Evolutionary conservation across 2,797 vertebrate genomes (phyloP), one percentile per base, ranked within the genome.

Genomic region (Hypotaenidia philippensis): DNA sequence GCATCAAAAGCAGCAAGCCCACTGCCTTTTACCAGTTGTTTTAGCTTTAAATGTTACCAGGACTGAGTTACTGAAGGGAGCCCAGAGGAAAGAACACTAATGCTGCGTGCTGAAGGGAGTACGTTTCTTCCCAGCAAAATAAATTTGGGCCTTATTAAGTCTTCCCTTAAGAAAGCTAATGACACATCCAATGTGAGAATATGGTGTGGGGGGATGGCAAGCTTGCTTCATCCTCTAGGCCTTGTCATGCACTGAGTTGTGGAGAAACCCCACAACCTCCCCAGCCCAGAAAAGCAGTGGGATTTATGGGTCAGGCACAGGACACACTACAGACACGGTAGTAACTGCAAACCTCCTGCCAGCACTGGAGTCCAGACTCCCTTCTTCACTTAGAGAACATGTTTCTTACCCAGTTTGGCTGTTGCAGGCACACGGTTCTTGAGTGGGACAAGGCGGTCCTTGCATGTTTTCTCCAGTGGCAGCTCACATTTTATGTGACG

Each of bases 361-460:
- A 78, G 38, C 12, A 14, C 32, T 3, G 4, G n/a, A 69, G 31
- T 53, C n/a, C 31, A 19, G 49, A 31, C 20, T 12, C 19, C 41
- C 13, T 50, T 80, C 70, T 53, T 78, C 13, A 47, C 25, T 71
- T 84, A 27, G 49, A 83, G 57, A n/a, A 60, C 0, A 5, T 22
- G 52, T 52, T 76, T 70, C 98, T 98, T 96, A 99, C 99, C 99
- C 77, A 99, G 96, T 97, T 97, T 98, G 91, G 99, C 99, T 3
- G 98, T 98, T 52, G 98, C 97, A 52, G 99, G 99, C 92, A 99
- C 87, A 41, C 98, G 97, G 95, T 98, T 98, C 96, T 98, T 98
- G n/a, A 99, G 97, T 22, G 99, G 99, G 4, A 97, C 84, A 22
- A 99, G 93, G 10, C 98, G 98, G 55, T 99, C 99, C 96, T 98